Evolutionary conservation across 2,888 invertebrate species (phyloP).

Genomic region (Achlya flavicornis): DNA sequence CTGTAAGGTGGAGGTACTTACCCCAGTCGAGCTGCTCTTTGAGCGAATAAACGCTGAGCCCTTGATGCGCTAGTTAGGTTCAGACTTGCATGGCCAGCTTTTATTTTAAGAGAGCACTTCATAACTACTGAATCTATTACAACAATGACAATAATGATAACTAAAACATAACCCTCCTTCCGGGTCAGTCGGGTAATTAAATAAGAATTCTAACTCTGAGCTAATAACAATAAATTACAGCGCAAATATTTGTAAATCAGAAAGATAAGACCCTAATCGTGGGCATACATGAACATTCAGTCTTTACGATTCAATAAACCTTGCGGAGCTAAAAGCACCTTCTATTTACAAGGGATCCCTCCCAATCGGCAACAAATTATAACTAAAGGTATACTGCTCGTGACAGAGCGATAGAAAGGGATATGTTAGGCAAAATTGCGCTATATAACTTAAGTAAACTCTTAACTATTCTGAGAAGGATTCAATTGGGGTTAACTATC

Average conservation of each 20-base stretch:
- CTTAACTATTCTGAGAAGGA: neutral
- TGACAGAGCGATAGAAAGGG: neutral
- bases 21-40: no score
- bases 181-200: no score
- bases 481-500: neutral
- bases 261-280: conserved; percentile 1
- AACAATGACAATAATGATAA: no score
- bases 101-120: no score
- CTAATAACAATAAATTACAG: neutral
- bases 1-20: no score
- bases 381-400: conserved; percentile 11
- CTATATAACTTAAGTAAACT: neutral
- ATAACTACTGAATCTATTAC: no score
- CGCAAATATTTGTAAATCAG: neutral
- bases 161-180: no score
- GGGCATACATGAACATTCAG: conserved; percentile 9
- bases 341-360: conserved; percentile 10
- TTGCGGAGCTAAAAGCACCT: neutral
- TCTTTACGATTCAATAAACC: conserved; percentile 9
- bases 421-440: neutral
- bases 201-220: neutral
- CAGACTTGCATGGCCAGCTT: no score
- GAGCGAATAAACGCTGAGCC: no score
- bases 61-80: no score
- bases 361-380: conserved; percentile 11